Evolutionary conservation across 2,797 vertebrate species (phyloP), one percentile per base, ranked within the genome.

Genomic region (Acanthurus leucopareius): DNA sequence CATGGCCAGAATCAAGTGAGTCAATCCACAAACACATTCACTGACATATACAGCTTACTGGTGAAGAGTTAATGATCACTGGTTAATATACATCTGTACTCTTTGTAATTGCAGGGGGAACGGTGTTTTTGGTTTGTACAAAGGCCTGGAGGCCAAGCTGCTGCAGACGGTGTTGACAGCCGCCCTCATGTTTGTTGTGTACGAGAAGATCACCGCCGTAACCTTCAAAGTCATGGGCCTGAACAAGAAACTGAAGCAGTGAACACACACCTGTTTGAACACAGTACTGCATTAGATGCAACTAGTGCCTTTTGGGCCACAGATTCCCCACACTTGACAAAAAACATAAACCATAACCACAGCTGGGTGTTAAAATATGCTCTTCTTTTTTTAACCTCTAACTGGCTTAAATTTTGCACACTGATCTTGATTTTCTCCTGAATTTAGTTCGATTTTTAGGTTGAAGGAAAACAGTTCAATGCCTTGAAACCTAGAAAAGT

Each of bases 61-160:
- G 5, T n/a, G 40, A 53, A 2, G 38, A 17, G 13, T 10, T n/a
- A 4, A 15, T 1, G 5, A 42, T n/a, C 2, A 4, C 16, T 51
- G 1, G 2, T 68, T 53, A 22, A 20, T 6, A 17, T 5, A 20
- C 10, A 22, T n/a, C 0, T 58, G 38, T 60, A 44, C 13, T 59
- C 52, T 65, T n/a, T n/a, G n/a, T 32, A 15, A 1, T 80, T 47
- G 15, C 89, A 96, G 96, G 84, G 92, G 69, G 56, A 81, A 93
- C 0, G 96, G 96, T 0, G 32, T 89, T 28, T 44, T 93, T 0
- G 94, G 95, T 45, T 78, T 96, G 78, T 96, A 96, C 90, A 96
- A 96, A 92, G 96, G 96, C 65, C 91, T 96, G 86, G 96, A 96
- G 92, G 95, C 96, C 61, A 96, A 96, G 83, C 91, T 96, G 64